phyloP scores from a whole-genome alignment of 2,888 invertebrate genomes.

The Rhaphigaster nebulosa region DNA sequence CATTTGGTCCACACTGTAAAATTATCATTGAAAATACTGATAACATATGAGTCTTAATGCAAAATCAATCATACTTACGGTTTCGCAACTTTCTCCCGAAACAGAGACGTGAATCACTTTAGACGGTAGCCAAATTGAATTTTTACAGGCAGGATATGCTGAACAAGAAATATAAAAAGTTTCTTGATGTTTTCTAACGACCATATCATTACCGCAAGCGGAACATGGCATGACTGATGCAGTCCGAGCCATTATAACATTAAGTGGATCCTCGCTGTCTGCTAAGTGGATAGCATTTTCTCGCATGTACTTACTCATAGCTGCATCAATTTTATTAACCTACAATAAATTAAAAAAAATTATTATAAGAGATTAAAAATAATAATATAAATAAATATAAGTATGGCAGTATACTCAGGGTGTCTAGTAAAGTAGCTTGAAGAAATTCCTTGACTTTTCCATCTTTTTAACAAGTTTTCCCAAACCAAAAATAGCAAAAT shows the following conservation, averaged over 20 bases:
- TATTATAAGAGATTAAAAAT: too few relatives aligned
- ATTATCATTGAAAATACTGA: not conserved
- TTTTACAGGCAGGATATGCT: constrained; percentile 85
- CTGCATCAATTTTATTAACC: constrained; percentile 79
- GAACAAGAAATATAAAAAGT: constrained; percentile 82
- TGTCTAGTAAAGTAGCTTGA: too few relatives aligned
- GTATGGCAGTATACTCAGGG: too few relatives aligned
- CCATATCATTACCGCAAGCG: constrained; percentile 80
- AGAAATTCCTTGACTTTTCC: too few relatives aligned
- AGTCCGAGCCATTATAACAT: constrained; percentile 57
- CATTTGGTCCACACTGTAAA: constrained; percentile 75
- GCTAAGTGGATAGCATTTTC: constrained; percentile 59
- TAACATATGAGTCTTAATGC: not conserved
- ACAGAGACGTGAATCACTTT: constrained; percentile 77
- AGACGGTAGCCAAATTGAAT: constrained; percentile 86
- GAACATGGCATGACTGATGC: constrained; percentile 76
- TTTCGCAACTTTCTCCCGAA: constrained; percentile 76
- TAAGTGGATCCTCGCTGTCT: constrained; percentile 59
- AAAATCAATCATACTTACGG: constrained; percentile 68
- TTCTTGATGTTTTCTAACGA: constrained; percentile 78
- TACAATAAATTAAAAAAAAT: constrained; percentile 61
- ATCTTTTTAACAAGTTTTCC: too few relatives aligned
- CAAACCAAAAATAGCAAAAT: too few relatives aligned
- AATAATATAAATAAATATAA: too few relatives aligned
- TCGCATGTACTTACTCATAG: constrained; percentile 79